These are phyloP conservation scores for Alauda arvensis DNA, from an alignment of 2,797 vertebrate genomes.

Conservation along the genomic window DNA sequence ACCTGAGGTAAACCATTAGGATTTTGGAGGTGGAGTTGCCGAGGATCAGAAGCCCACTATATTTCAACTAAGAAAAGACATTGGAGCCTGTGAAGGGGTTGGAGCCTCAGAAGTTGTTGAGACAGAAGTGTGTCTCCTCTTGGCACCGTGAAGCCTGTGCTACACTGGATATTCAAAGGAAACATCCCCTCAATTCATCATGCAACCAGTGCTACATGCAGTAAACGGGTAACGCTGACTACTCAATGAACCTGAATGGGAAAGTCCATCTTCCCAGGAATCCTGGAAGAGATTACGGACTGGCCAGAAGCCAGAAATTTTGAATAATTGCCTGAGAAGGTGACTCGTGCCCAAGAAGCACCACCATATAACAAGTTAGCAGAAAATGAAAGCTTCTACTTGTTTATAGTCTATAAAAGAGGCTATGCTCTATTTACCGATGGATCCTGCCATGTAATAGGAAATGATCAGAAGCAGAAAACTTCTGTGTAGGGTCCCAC, in stretches of 20 bases:
- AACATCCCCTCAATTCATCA: not conserved
- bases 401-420: not conserved
- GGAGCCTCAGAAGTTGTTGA: not conserved
- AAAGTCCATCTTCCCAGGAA: not conserved
- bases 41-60: not conserved
- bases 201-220: not conserved
- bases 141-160: not conserved
- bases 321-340: not conserved
- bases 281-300: not conserved
- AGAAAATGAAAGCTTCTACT: not conserved
- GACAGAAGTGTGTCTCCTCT: not conserved
- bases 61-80: not conserved
- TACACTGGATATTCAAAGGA: not conserved
- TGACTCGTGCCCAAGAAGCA: not conserved
- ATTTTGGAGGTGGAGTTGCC: not conserved
- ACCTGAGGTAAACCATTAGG: not conserved
- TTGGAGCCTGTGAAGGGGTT: not conserved
- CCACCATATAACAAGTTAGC: fast-evolving
- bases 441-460: too few species aligned
- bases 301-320: not conserved
- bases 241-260: not conserved
- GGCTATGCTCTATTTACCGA: too few species aligned
- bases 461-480: not conserved
- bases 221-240: not conserved
- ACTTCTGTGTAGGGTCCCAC: not conserved